Base-by-base conservation (phyloP, 2,797 vertebrate species). In the Spinus pinus region DNA sequence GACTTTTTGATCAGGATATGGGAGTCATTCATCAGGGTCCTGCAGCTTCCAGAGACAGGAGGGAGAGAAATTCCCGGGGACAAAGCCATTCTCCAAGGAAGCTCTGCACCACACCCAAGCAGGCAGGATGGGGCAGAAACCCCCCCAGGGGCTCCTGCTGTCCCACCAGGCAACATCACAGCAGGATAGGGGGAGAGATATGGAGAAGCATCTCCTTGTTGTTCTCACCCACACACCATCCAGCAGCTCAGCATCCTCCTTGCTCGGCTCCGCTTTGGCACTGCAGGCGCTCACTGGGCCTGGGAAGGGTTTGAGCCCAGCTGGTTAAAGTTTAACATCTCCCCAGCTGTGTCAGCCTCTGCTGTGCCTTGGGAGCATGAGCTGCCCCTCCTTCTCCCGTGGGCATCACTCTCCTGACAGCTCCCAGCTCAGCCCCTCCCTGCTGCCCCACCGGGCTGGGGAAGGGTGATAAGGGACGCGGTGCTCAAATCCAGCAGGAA, bases 11-110 rank as follows among this genome's bases (percentile, higher is more conserved):
- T 98, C 97, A 98, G 97, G 95, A 95, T 96, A 97, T 97, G 94
- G 75, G 85, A 95, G 97, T 94, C 98, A 99, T 99, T 99, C 98
- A 99, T 99, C 99, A 99, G 98, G 93, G 95, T 94, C 97, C 97
- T 97, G 82, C 90, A 97, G 96, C 94, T 91, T 54, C 87, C 78
- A 92, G 97, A 98, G 98, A 99, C 98, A 99, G 98, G 97, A 97
- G 88, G 75, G 93, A 93, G 57, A 96, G 96, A 93, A 96, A 81
- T 39, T 16, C 67, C 89, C 88, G 80, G 97, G 92, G 88, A 97
- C 97, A 93, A 94, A 93, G 95, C 92, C 96, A 31, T 86, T 67
- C 93, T 94, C 93, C 84, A 57, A 70, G 92, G 88, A 81, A 90
- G 89, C 96, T 97, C 90, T 66, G 56, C 94, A 96, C 42, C 69